These are phyloP conservation scores for Leptestheria dahalacensis DNA, from an alignment of 1,140 invertebrate genomes.

Conservation along the genomic window DNA sequence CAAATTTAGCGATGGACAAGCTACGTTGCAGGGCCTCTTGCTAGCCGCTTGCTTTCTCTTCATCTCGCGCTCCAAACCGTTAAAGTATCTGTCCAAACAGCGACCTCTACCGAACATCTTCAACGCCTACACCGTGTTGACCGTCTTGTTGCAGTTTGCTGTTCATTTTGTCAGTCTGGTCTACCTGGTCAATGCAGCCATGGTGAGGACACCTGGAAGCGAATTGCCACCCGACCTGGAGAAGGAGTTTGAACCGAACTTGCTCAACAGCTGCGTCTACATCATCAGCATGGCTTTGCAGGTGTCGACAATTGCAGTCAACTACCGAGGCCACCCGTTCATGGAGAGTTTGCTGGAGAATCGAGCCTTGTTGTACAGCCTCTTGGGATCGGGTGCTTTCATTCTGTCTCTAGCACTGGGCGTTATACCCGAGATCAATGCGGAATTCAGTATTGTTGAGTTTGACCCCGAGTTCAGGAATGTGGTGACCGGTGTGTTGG, in stretches of 20 bases:
- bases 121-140: conserved; percentile 91
- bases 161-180: conserved; percentile 88
- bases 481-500: conserved; percentile 57
- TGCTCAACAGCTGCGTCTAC: conserved; percentile 95
- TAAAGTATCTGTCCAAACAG: conserved; percentile 82
- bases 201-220: conserved; percentile 22
- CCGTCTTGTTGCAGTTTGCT: conserved; percentile 85
- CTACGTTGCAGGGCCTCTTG: conserved; percentile 85
- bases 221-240: conserved; percentile 46
- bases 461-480: conserved; percentile 71
- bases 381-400: conserved; percentile 51
- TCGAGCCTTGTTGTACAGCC: conserved; percentile 77
- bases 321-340: conserved; percentile 95
- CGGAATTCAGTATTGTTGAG: conserved; percentile 76
- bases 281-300: conserved; percentile 94
- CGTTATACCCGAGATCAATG: conserved; percentile 54
- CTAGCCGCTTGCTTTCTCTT: conserved; percentile 94
- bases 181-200: conserved; percentile 69
- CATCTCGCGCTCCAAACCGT: conserved; percentile 93
- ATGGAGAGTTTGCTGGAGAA: conserved; percentile 94
- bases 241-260: conserved; percentile 75
- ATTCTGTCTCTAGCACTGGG: conserved; percentile 63
- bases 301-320: conserved; percentile 95
- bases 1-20: conserved; percentile 94
- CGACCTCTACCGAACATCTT: conserved; percentile 97